Evolutionary conservation across 2,797 vertebrate genomes (phyloP).

Genomic region (Sorex maritimensis): DNA sequence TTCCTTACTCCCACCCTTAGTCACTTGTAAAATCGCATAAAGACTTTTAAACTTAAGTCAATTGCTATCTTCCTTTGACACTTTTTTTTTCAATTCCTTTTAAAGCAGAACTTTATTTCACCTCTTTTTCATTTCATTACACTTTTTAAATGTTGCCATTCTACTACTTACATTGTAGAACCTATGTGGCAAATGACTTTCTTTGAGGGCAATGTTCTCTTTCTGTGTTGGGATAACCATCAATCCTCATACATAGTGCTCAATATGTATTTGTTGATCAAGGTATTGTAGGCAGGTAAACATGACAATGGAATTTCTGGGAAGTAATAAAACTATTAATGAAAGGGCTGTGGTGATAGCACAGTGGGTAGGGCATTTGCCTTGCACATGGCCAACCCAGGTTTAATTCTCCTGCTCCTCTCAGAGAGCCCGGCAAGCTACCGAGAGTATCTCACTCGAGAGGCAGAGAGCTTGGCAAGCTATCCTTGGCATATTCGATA

Average conservation of each 20-base stretch:
- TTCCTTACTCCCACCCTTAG: not conserved
- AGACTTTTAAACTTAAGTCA: not conserved
- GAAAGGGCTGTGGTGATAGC: too few species aligned
- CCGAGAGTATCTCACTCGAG: too few species aligned
- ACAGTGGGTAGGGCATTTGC: too few species aligned
- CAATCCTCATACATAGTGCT: not conserved
- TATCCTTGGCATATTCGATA: too few species aligned
- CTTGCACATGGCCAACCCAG: too few species aligned
- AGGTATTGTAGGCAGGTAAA: too few species aligned
- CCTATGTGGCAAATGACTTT: not conserved
- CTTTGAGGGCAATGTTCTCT: not conserved
- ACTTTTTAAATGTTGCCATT: not conserved
- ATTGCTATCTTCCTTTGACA: not conserved
- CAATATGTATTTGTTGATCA: too few species aligned
- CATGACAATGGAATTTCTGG: too few species aligned
- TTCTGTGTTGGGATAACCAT: not conserved
- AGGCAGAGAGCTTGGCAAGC: too few species aligned
- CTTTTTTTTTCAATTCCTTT: not conserved
- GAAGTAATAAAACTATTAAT: too few species aligned
- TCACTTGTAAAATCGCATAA: not conserved
- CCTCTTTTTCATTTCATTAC: not conserved
- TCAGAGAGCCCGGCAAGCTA: too few species aligned
- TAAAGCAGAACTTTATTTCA: not conserved
- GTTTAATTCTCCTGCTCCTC: too few species aligned
- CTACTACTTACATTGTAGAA: not conserved